Evolutionary conservation across 2,797 vertebrate genomes (phyloP).

Genomic region (Hydrophis major): DNA sequence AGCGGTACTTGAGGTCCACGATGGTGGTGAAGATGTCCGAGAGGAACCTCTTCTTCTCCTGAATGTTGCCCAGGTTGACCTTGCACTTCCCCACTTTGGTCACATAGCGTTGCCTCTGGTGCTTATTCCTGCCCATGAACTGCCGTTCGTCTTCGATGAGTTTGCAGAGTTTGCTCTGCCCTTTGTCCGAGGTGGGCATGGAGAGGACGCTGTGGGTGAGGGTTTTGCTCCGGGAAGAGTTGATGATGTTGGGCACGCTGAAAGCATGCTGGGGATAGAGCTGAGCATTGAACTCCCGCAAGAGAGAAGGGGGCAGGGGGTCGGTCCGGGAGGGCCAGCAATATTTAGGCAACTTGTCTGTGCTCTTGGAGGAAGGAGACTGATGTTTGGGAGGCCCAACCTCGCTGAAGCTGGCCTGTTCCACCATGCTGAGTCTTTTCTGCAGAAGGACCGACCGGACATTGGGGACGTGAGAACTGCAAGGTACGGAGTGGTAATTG

Average conservation of each 20-base stretch:
- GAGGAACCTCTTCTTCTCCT: slow-evolving; percentile 79
- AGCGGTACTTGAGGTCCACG: slow-evolving; percentile 83
- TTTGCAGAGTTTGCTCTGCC: slow-evolving; percentile 70
- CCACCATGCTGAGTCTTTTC: slow-evolving; percentile 30
- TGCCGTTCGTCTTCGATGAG: slow-evolving; percentile 74
- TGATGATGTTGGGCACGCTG: slow-evolving; percentile 54
- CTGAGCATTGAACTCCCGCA: slow-evolving; percentile 57
- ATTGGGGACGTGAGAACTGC: rapidly evolving
- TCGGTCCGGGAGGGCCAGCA: slow-evolving; percentile 21
- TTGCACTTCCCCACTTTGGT: slow-evolving; percentile 83
- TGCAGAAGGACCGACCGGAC: slow-evolving; percentile 26
- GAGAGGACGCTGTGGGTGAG: slow-evolving; percentile 36
- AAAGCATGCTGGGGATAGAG: slow-evolving; percentile 57
- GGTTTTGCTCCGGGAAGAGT: neutral
- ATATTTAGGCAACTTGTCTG: slow-evolving; percentile 54
- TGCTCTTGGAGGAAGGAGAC: slow-evolving; percentile 46
- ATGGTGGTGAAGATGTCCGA: slow-evolving; percentile 85
- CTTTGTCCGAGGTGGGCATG: slow-evolving; percentile 44
- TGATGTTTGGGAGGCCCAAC: slow-evolving; percentile 6
- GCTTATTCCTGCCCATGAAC: slow-evolving; percentile 41
- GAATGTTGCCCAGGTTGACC: slow-evolving; percentile 80
- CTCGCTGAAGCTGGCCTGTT: slow-evolving; percentile 24
- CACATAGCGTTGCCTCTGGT: slow-evolving; percentile 78
- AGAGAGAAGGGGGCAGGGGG: neutral
- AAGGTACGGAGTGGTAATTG: slow-evolving; percentile 27